phyloP scores from a whole-genome alignment of 2,113 vertebrate genomes.

The Smithornis capensis region DNA sequence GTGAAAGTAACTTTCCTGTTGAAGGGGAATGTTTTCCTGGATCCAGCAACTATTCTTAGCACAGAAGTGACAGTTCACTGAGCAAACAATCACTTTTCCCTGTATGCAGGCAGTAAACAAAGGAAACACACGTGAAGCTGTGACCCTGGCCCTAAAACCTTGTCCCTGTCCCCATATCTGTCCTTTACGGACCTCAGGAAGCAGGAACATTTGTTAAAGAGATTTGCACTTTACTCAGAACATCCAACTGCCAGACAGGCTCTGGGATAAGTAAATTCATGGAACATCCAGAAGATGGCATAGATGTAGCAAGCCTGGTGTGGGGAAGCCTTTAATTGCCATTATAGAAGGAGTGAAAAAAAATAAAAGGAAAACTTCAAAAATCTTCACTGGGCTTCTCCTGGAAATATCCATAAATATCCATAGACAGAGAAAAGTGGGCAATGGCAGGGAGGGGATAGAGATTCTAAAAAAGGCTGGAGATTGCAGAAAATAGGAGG shows the following conservation, averaged over 20 bases:
- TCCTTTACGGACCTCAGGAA: neutral
- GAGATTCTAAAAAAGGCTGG: neutral
- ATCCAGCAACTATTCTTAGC: neutral
- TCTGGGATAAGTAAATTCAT: neutral
- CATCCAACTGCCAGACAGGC: neutral
- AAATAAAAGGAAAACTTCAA: rapidly evolving
- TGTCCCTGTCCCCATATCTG: neutral
- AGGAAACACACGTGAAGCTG: neutral
- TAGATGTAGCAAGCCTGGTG: neutral
- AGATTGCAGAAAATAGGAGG: rapidly evolving
- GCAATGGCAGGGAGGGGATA: neutral
- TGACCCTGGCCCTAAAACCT: neutral
- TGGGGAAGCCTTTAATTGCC: neutral
- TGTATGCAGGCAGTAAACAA: neutral
- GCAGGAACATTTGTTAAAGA: neutral
- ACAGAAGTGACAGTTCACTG: neutral
- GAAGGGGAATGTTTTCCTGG: neutral
- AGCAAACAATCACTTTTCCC: neutral
- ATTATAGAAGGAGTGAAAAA: neutral
- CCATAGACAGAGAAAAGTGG: rapidly evolving
- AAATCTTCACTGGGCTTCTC: neutral
- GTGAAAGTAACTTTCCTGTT: neutral
- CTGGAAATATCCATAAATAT: neutral
- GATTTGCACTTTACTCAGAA: neutral
- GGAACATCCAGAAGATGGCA: constrained; percentile 62